Conservation (phyloP, 2,888 invertebrate species). For the Mellilla xanthometata region DNA sequence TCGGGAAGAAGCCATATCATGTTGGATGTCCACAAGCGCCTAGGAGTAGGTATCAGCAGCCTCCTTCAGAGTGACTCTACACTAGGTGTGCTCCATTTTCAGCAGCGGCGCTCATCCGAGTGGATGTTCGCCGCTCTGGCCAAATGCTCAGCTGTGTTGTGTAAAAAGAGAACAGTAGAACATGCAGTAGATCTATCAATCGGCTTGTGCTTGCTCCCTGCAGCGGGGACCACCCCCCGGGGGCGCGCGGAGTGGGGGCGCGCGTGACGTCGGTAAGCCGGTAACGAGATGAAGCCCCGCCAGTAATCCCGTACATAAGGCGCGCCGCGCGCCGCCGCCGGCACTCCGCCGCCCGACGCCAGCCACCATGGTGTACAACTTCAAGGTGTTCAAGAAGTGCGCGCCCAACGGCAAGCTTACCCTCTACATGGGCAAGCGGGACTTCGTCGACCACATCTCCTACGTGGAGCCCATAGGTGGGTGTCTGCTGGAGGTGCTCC, state of each 20-base stretch:
- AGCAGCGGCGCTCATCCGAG: too few species aligned
- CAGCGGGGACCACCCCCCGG: too few species aligned
- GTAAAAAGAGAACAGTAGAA: too few species aligned
- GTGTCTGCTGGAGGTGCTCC: slow-evolving; percentile 35
- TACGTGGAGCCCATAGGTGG: slow-evolving; percentile 93
- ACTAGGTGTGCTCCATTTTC: too few species aligned
- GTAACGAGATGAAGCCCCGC: slow-evolving; percentile 67
- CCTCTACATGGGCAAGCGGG: slow-evolving; percentile 92
- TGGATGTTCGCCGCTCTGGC: too few species aligned
- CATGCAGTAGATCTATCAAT: too few species aligned
- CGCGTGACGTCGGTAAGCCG: slow-evolving; percentile 48
- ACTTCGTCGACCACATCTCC: slow-evolving; percentile 94
- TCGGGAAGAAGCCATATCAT: too few species aligned
- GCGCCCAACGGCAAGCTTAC: slow-evolving; percentile 94
- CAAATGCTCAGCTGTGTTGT: too few species aligned
- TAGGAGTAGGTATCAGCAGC: too few species aligned
- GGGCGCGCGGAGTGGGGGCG: slow-evolving; percentile 1
- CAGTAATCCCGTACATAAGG: slow-evolving; percentile 65
- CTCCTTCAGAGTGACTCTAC: too few species aligned
- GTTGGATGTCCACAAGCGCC: too few species aligned
- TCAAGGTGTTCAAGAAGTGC: slow-evolving; percentile 95
- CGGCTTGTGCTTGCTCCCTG: too few species aligned
- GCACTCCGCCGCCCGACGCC: slow-evolving; percentile 9
- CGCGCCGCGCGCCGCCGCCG: slow-evolving; percentile 3
- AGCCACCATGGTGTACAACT: slow-evolving; percentile 91